Evolutionary conservation across 2,113 vertebrate genomes (phyloP), one percentile per base, ranked within the genome.

Genomic region (Bambusicola thoracicus): DNA sequence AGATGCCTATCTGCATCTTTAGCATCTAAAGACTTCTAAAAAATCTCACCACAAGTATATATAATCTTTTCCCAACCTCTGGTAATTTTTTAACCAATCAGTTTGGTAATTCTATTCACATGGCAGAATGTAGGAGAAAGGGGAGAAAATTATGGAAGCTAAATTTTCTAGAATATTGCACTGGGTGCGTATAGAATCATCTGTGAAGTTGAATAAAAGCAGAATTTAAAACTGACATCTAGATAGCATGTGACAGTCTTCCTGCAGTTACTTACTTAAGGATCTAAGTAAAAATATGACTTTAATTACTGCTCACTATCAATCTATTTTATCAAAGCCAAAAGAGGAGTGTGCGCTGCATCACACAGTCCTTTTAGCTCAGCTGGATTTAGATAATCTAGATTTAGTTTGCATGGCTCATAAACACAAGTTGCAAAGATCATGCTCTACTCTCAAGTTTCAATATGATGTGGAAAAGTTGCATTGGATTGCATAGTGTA

Each of bases 1-100:
- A 95, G 96, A 80, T 95, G 95, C 88, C 95, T 94, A 86, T 94
- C 88, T 95, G 92, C 83, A 94, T 94, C 88, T 95, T 90, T 72
- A 93, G 87, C 56, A 77, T 77, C 61, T 72, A 8, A 70, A 87
- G 85, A 56, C 91, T 55, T 85, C 30, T 6, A 7, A 56, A 67
- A 78, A 90, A 59, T 83, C 81, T 87, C 13, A 2, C 70, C 55
- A 40, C n/a, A 27, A 34, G 32, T 30, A 48, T 70, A 22, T 27
- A 24, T 34, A 46, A 11, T 10, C 43, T 80, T 87, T 91, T 81
- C 24, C 29, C 46, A 55, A 17, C 3, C 18, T 72, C 30, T 76
- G 36, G 61, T 63, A 40, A 40, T 63, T 87, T 80, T 62, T 12
- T 16, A 53, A 24, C n/a, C 18, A 3, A 11, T 53, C 30, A 13